These are phyloP conservation scores for Acipenser transmontanus DNA, from an alignment of 2,797 vertebrate genomes.

Conservation along the genomic window DNA sequence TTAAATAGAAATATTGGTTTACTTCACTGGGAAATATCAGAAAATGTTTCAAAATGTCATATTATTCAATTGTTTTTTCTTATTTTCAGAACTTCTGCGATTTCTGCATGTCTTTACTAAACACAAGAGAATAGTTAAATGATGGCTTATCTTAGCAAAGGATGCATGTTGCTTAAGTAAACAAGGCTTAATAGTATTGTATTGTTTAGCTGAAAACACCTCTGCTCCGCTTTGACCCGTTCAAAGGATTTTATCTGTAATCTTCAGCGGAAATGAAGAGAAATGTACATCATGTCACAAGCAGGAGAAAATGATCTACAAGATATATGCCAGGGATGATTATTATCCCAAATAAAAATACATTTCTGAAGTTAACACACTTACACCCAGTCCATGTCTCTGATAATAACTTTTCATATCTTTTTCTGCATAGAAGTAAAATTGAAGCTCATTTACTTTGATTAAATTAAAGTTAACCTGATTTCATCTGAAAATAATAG, in stretches of 20 bases:
- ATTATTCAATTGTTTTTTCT: too few species aligned
- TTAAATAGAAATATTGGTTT: too few species aligned
- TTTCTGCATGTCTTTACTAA: not conserved
- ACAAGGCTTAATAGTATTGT: constrained; percentile 21
- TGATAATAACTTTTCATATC: not conserved
- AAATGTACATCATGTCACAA: constrained; percentile 22
- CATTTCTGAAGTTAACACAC: too few species aligned
- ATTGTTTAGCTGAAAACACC: constrained; percentile 40
- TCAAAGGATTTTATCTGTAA: constrained; percentile 42
- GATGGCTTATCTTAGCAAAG: constrained; percentile 35
- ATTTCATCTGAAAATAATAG: too few species aligned
- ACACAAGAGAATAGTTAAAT: constrained; percentile 27
- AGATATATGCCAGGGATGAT: constrained; percentile 4
- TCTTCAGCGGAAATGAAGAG: constrained; percentile 38
- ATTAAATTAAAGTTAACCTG: not conserved
- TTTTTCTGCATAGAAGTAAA: not conserved
- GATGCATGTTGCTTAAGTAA: constrained; percentile 33
- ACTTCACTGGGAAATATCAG: too few species aligned
- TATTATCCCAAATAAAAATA: not conserved
- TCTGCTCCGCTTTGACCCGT: constrained; percentile 12
- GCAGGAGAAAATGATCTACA: not conserved
- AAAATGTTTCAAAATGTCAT: too few species aligned
- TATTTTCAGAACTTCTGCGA: not conserved
- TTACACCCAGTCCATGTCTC: not conserved
- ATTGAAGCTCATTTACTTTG: constrained; percentile 11